These are phyloP conservation scores for Neosilurus hyrtlii DNA, from an alignment of 2,797 vertebrate species.

Conservation along the genomic window DNA sequence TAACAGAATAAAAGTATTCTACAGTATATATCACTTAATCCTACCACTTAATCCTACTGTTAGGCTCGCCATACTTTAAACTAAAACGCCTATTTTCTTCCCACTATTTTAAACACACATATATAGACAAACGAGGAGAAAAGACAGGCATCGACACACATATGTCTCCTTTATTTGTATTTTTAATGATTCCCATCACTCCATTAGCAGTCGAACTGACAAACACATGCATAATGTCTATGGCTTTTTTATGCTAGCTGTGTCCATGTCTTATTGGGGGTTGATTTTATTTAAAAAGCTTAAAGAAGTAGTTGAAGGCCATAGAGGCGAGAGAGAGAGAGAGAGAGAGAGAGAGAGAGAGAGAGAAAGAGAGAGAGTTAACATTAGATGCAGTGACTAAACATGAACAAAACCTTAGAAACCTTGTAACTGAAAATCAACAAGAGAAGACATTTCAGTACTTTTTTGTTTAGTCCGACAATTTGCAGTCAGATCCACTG, in stretches of 20 bases:
- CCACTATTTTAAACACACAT: neutral
- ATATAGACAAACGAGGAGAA: neutral
- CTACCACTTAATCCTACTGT: too few relatives aligned
- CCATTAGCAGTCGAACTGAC: constrained; percentile 39
- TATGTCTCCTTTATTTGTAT: constrained; percentile 25
- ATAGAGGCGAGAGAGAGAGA: neutral
- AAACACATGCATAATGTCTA: constrained; percentile 39
- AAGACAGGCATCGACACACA: constrained; percentile 21
- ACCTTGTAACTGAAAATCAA: constrained; percentile 14
- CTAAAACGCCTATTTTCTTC: neutral
- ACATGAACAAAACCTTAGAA: constrained; percentile 6
- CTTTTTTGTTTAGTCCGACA: neutral
- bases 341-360: neutral
- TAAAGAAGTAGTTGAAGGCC: constrained; percentile 5
- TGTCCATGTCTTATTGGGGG: constrained; percentile 23
- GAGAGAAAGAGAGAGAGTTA: neutral
- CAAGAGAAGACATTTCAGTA: neutral
- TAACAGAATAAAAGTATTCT: too few relatives aligned
- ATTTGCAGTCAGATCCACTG: constrained; percentile 14
- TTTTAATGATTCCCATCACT: constrained; percentile 43
- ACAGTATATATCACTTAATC: too few relatives aligned
- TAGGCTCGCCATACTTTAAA: too few relatives aligned
- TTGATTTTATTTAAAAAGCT: constrained; percentile 17
- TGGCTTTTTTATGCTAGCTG: constrained; percentile 30
- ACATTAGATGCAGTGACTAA: neutral